Conservation (phyloP, 2,797 vertebrate genomes). For the Pantherophis vulpinus region DNA sequence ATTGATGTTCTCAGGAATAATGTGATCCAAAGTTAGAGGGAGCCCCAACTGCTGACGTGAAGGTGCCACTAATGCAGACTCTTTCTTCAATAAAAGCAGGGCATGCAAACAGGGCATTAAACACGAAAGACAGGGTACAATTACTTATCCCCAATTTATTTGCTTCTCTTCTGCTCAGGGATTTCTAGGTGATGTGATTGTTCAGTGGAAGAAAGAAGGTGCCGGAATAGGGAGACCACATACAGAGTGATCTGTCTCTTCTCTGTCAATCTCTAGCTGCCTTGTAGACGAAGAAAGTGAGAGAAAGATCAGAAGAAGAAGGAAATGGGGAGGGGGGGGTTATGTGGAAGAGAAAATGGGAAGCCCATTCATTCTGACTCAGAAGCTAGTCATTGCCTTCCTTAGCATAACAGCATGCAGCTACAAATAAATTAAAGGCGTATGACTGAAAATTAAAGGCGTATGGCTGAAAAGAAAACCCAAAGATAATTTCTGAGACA, state of each 20-base stretch:
- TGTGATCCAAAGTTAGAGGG: background rate
- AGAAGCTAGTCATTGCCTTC: background rate
- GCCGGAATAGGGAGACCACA: background rate
- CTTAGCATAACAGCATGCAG: background rate
- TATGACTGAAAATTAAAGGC: background rate
- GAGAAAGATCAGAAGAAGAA: background rate
- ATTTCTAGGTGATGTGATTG: background rate
- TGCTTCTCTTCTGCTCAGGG: background rate
- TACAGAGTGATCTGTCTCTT: background rate
- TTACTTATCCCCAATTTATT: no score
- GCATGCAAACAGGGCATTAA: slow-evolving; percentile 37
- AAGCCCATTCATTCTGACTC: background rate
- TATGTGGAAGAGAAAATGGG: background rate
- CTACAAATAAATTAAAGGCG: background rate
- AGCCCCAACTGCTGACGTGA: background rate
- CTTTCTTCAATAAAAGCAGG: background rate
- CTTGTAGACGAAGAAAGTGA: background rate
- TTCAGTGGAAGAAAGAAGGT: background rate
- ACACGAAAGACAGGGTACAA: background rate
- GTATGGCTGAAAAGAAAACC: background rate
- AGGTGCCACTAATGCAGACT: slow-evolving; percentile 19
- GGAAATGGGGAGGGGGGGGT: background rate
- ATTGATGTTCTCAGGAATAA: slow-evolving; percentile 2
- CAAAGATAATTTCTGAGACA: background rate
- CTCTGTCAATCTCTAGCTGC: background rate